Base-by-base conservation (phyloP, 2,888 invertebrate species). In the Omphaloscelis lunosa region DNA sequence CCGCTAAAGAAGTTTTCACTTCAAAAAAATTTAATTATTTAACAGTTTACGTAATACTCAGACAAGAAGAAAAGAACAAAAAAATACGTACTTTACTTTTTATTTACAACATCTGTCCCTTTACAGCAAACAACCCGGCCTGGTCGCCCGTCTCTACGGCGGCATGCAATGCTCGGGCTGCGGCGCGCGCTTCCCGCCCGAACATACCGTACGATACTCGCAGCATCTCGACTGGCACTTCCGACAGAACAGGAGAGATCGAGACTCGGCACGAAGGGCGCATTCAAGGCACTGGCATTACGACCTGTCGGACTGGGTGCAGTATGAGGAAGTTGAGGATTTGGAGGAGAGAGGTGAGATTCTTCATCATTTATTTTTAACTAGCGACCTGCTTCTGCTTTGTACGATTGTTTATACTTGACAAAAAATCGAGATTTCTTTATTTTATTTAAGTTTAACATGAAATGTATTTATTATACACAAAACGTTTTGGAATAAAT, bases 181-280 rank as follows among this genome's bases (percentile, higher is more conserved):
- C 95, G 99, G 99, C 53, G 98, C 99, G 80, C 97, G 99, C 66
- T 99, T 99, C 95, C 98, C 98, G 23, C 98, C 98, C 0, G 99
- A 99, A 94, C 98, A 98, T 91, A 98, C 98, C 15, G 98, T 98
- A 86, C 98, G 98, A 83, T 99, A 99, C 95, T 98, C 98, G 90
- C 98, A 99, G 93, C 99, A 99, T 96, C 97, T 99, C 80, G 99
- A 99, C 96, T 99, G 99, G 99, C 99, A 99, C 96, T 99, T 99
- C 96, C 97, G 99, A 0, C 99, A 99, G 94, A 99, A 99, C 96
- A 72, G 99, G 3, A 97, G 98, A 74, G 99, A 99, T 89, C 97
- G 99, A 85, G 99, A 99, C 92, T 98, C 98, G 0, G 98, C 98
- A 0, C 97, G 98, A 20, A 98, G 98, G 72, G 98, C 99, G 0